Conservation (phyloP, 2,113 vertebrate genomes). For the Oenanthe melanoleuca region DNA sequence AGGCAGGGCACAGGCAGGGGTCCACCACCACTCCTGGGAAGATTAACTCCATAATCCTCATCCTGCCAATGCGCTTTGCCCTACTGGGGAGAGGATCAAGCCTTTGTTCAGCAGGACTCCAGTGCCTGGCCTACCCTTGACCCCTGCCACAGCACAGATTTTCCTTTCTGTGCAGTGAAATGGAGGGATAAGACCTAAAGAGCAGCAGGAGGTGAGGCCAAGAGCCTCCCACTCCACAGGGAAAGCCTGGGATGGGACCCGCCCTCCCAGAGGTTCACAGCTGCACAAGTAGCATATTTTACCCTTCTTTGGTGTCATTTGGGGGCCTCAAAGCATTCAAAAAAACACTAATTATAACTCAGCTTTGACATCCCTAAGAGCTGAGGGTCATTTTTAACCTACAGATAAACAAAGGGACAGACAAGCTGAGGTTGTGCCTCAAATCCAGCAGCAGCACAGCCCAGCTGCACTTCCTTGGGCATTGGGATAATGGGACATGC, state of each 20-base stretch:
- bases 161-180: not conserved
- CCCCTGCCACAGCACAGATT: not conserved
- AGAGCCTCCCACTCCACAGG: not conserved
- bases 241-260: not conserved
- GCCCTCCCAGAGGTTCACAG: not conserved
- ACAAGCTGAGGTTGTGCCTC: not conserved
- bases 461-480: rapidly evolving
- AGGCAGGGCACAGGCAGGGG: not conserved
- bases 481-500: rapidly evolving
- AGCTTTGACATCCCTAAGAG: not conserved
- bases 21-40: not conserved
- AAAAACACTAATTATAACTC: not conserved
- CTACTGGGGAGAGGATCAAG: not conserved
- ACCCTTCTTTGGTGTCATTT: slow-evolving; percentile 49
- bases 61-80: not conserved
- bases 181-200: not conserved
- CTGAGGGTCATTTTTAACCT: not conserved
- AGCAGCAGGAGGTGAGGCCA: not conserved
- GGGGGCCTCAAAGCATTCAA: not conserved
- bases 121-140: not conserved
- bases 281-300: slow-evolving; percentile 25
- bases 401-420: slow-evolving; percentile 27
- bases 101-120: not conserved
- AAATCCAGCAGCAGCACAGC: not conserved
- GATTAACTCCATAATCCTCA: slow-evolving; percentile 27